Percentiles rank a stretch among this genome's conserved stretches.
These are phyloP conservation scores for Calameuta idolon DNA, from an alignment of 2,888 invertebrate species.

Conservation along the genomic window DNA sequence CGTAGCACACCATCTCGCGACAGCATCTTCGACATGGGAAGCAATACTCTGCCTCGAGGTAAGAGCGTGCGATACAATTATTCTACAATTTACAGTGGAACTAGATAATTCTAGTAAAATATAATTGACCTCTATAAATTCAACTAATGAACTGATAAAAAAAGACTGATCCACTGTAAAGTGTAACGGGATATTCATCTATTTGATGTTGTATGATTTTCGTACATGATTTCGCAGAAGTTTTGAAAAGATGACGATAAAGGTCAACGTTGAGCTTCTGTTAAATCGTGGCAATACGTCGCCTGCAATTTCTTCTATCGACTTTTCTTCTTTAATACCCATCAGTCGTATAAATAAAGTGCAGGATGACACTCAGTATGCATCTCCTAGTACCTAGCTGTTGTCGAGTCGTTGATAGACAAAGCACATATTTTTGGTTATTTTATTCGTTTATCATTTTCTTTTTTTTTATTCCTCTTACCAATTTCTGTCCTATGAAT, in stretches of 20 bases:
- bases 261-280: slow-evolving; percentile 42
- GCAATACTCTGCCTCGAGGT: slow-evolving; percentile 63
- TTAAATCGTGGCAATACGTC: slow-evolving; percentile 44
- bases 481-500: slow-evolving; percentile 35
- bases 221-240: slow-evolving; percentile 47
- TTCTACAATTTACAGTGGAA: slow-evolving; percentile 46
- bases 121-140: neutral
- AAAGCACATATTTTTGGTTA: slow-evolving; percentile 56
- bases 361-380: slow-evolving; percentile 57
- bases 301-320: slow-evolving; percentile 48
- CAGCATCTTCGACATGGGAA: slow-evolving; percentile 58
- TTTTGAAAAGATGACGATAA: slow-evolving; percentile 4
- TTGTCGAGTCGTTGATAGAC: slow-evolving; percentile 68
- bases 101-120: slow-evolving; percentile 23
- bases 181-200: slow-evolving; percentile 36
- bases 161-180: slow-evolving; percentile 40
- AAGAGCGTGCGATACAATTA: slow-evolving; percentile 46
- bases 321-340: slow-evolving; percentile 22
- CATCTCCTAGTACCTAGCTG: slow-evolving; percentile 63
- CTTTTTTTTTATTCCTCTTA: slow-evolving; percentile 25
- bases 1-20: slow-evolving; percentile 53
- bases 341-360: slow-evolving; percentile 45
- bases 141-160: neutral
- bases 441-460: slow-evolving; percentile 29
- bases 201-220: slow-evolving; percentile 50